These are phyloP conservation scores for Drosophila antonietae DNA, from an alignment of 2,888 invertebrate species.

Conservation along the genomic window DNA sequence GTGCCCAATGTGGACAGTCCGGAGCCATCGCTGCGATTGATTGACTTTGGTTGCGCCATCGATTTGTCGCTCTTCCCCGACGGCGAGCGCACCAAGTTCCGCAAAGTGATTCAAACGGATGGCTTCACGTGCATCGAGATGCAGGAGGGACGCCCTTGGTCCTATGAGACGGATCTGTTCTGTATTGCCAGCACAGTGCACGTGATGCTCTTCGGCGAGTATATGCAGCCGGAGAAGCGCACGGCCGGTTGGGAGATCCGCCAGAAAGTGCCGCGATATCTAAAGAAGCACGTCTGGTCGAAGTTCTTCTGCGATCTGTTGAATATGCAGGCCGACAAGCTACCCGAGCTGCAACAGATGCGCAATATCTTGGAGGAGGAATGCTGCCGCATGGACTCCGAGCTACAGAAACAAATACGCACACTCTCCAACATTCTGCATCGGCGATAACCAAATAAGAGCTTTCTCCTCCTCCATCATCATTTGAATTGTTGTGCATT, in stretches of 20 bases:
- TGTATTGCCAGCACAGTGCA: conserved; percentile 96
- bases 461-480: conserved; percentile 6
- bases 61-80: conserved; percentile 95
- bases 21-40: conserved; percentile 92
- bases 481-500: background rate
- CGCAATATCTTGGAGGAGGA: conserved; percentile 83
- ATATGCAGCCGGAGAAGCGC: conserved; percentile 92
- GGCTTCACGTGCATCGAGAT: conserved; percentile 96
- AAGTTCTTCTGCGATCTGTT: conserved; percentile 92
- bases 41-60: conserved; percentile 97
- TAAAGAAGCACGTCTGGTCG: conserved; percentile 91
- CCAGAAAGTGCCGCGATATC: conserved; percentile 90
- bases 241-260: conserved; percentile 89
- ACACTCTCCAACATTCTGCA: conserved; percentile 83
- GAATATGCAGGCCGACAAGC: conserved; percentile 91
- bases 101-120: conserved; percentile 91
- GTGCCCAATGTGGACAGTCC: conserved; percentile 88
- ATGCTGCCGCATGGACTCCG: conserved; percentile 84
- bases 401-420: conserved; percentile 84
- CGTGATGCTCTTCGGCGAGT: conserved; percentile 94
- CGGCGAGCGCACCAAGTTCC: conserved; percentile 89
- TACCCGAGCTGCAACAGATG: conserved; percentile 88
- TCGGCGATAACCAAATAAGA: conserved; percentile 79
- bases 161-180: conserved; percentile 96
- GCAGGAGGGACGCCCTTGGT: conserved; percentile 96